These are phyloP conservation scores for Fragum sueziense DNA, from an alignment of 2,888 invertebrate species.

Conservation along the genomic window DNA sequence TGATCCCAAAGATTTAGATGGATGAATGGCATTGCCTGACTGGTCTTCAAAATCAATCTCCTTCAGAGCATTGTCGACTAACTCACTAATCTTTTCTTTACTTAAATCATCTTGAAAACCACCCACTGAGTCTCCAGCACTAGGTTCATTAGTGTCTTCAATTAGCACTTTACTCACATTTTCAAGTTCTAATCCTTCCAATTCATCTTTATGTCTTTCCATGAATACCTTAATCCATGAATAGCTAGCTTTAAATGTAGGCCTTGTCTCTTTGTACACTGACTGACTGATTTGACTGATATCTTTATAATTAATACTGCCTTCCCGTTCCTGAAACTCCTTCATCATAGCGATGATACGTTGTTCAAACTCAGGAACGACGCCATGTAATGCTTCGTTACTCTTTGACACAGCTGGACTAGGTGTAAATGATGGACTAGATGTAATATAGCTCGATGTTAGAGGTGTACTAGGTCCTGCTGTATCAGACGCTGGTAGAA, in stretches of 20 bases:
- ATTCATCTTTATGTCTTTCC: constrained; percentile 45
- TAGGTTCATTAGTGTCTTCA: constrained; percentile 25
- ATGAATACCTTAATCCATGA: constrained; percentile 54
- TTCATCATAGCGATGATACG: constrained; percentile 43
- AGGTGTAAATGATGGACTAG: background rate
- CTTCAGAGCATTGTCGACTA: constrained; percentile 49
- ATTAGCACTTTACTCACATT: constrained; percentile 54
- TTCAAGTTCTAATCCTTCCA: constrained; percentile 52
- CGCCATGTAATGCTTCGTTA: constrained; percentile 48
- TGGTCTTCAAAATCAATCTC: constrained; percentile 32
- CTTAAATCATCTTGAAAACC: constrained; percentile 8
- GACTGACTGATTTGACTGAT: constrained; percentile 53
- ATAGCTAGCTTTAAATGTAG: constrained; percentile 56
- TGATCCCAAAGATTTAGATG: constrained; percentile 7
- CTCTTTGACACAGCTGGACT: background rate
- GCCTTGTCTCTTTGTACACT: constrained; percentile 56
- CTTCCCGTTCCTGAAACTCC: constrained; percentile 47
- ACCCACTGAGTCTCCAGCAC: background rate
- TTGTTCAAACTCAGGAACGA: constrained; percentile 54
- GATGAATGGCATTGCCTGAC: background rate
- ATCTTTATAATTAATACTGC: constrained; percentile 58
- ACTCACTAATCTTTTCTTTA: constrained; percentile 37
- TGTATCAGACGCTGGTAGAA: constrained; percentile 15
- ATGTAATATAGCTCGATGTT: background rate
- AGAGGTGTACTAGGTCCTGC: background rate